Percentiles rank a stretch among this genome's conserved stretches.
Evolutionary conservation across 2,888 invertebrate species (phyloP).

Genomic region (Philaethria dido): DNA sequence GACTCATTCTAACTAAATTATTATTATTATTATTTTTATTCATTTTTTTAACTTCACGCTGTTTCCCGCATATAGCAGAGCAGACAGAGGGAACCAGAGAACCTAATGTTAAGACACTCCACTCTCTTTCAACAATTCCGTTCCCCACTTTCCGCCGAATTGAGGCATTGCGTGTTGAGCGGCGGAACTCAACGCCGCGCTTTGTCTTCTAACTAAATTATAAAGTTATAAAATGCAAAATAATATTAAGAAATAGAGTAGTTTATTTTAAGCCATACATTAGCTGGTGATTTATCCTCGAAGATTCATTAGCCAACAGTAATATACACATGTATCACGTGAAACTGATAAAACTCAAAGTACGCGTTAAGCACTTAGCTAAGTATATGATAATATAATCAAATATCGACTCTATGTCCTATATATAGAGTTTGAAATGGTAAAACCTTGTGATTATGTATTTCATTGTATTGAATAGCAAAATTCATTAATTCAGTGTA

Average conservation of each 20-base stretch:
- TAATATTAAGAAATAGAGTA: slow-evolving; percentile 8
- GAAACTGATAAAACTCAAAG: slow-evolving; percentile 44
- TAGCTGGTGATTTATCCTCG: slow-evolving; percentile 34
- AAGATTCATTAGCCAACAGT: slow-evolving; percentile 39
- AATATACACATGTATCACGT: slow-evolving; percentile 41
- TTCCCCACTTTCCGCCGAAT: too few species aligned
- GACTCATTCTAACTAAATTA: too few species aligned
- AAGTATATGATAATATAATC: slow-evolving; percentile 6
- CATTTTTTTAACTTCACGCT: too few species aligned
- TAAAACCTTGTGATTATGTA: slow-evolving; percentile 18
- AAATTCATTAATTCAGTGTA: slow-evolving; percentile 52
- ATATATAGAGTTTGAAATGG: slow-evolving; percentile 19
- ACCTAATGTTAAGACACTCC: too few species aligned
- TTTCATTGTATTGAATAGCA: slow-evolving; percentile 44
- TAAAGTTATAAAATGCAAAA: neutral
- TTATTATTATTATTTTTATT: too few species aligned
- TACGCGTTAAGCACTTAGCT: slow-evolving; percentile 43
- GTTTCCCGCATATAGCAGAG: too few species aligned
- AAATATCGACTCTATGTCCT: slow-evolving; percentile 18
- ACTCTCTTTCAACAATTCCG: too few species aligned
- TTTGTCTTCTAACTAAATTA: too few species aligned
- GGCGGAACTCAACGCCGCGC: too few species aligned
- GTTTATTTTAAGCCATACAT: slow-evolving; percentile 20
- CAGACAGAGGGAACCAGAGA: too few species aligned
- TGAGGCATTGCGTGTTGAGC: too few species aligned